Evolutionary conservation across 1,140 invertebrate species (phyloP), one percentile per base, ranked within the genome.

Genomic region (Euura lappo): DNA sequence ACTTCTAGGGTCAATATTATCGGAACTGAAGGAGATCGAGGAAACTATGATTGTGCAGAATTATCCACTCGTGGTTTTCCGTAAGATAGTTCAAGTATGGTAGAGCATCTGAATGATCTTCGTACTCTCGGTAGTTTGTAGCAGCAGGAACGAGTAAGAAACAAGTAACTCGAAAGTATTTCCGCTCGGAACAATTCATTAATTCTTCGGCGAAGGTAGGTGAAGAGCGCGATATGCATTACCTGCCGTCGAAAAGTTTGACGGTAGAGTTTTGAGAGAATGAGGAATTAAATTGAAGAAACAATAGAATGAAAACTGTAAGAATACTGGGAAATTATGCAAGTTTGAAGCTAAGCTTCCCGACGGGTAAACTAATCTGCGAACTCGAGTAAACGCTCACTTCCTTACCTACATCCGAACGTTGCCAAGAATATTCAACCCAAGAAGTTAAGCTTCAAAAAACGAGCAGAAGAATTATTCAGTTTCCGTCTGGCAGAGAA

Each of bases 111-210:
- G 13, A 60, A 8, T 60, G 10, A 60, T 60, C 51, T 60, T 8
- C 13, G 51, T 60, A 60, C 51, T n/a, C 6, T 3, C 51, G 8
- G 51, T 3, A 60, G 51, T 60, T 60, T 60, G 51, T 2, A 11
- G 51, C 28, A 28, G 28, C 28, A 28, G 51, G 6, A 60, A 60
- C 51, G 51, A 60, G 28, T 28, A 28, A 28, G 51, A 60, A 5
- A 60, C 51, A 60, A 60, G 51, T 6, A n/a, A 60, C 51, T 60
- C 51, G 13, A 60, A 60, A 60, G 51, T 60, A 60, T 60, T 60
- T 60, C 13, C 51, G 13, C 51, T 60, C 13, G 51, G 51, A 60
- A 60, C 51, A 60, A 60, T 60, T 60, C 51, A 60, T 60, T 60
- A 60, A 60, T 60, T 60, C 51, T 60, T 60, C 13, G 51, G 10